phyloP scores from a whole-genome alignment of 2,113 vertebrate species.

The Podiceps cristatus region DNA sequence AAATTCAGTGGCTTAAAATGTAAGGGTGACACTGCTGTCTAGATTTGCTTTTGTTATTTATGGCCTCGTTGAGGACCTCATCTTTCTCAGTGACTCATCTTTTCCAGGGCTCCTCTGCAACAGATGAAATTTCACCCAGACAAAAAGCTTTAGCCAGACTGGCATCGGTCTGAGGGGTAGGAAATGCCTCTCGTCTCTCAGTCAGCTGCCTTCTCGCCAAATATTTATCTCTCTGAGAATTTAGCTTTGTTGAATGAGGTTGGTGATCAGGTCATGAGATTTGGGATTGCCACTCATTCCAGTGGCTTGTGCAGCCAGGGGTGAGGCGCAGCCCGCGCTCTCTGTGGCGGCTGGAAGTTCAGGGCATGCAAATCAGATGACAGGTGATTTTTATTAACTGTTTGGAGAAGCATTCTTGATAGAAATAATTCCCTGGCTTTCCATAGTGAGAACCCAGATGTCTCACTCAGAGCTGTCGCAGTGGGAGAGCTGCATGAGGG shows the following conservation, averaged over 20 bases:
- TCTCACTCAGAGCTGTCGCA: neutral
- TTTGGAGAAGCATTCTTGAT: neutral
- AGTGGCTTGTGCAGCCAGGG: accelerated
- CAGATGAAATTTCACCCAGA: neutral
- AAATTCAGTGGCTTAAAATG: neutral
- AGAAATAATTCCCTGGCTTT: neutral
- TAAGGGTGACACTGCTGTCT: neutral
- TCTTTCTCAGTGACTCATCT: neutral
- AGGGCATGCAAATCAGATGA: neutral
- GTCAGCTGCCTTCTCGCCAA: neutral
- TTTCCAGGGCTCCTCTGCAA: neutral
- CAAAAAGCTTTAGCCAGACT: neutral
- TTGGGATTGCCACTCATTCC: accelerated
- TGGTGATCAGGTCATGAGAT: neutral
- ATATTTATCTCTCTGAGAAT: neutral
- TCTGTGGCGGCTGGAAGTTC: neutral
- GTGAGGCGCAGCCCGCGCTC: accelerated
- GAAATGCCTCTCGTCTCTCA: neutral
- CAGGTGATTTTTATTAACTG: neutral
- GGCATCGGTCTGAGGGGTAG: neutral
- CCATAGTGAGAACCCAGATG: accelerated
- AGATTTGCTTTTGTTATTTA: neutral
- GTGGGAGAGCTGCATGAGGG: neutral
- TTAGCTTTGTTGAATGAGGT: neutral
- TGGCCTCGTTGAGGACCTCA: neutral